phyloP scores from a whole-genome alignment of 2,888 invertebrate species.

The Philhelius pedissequus region DNA sequence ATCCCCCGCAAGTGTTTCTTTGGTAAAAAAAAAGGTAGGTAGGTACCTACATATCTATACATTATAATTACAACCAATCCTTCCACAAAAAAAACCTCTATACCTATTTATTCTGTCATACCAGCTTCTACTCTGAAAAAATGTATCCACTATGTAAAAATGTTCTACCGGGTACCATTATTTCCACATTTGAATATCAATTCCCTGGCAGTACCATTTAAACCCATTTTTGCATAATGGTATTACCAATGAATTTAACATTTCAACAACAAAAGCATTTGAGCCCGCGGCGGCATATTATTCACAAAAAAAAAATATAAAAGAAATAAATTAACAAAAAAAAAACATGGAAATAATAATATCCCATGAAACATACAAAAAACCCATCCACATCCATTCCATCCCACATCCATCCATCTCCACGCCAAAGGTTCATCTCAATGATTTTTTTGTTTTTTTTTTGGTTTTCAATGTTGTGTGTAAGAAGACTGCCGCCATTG shows the following conservation, averaged over 20 bases:
- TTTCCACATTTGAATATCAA: neutral
- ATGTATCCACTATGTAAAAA: neutral
- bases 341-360: constrained; percentile 33
- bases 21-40: too few relatives aligned
- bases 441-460: constrained; percentile 33
- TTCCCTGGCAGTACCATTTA: constrained; percentile 9
- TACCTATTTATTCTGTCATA: too few relatives aligned
- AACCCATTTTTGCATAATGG: constrained; percentile 44
- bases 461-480: constrained; percentile 24
- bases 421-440: constrained; percentile 63
- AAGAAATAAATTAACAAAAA: constrained; percentile 38
- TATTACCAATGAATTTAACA: constrained; percentile 49
- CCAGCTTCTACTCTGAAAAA: too few relatives aligned
- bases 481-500: constrained; percentile 56
- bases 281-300: neutral
- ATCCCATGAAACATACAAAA: constrained; percentile 31
- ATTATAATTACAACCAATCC: neutral
- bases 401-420: constrained; percentile 67
- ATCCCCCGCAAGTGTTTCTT: too few relatives aligned
- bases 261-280: constrained; percentile 10
- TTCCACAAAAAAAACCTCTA: neutral
- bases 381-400: constrained; percentile 50
- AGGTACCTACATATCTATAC: neutral
- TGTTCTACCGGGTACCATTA: neutral
- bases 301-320: constrained; percentile 54